A percentile compares a stretch with the other conserved stretches of the same genome.
Conservation (phyloP, 2,113 vertebrate species). For the Hippoglossus stenolepis region DNA sequence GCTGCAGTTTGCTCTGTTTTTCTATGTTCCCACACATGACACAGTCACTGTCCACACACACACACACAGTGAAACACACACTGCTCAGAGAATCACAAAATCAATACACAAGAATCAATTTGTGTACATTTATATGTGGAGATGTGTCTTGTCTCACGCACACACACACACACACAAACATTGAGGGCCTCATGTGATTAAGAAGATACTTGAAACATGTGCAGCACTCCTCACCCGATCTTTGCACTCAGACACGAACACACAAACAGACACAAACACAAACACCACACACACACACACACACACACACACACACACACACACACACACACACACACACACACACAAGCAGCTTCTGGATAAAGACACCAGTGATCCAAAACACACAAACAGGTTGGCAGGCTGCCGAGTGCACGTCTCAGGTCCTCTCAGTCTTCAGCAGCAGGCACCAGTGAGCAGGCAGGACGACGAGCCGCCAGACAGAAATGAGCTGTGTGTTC, state of each 20-base stretch:
- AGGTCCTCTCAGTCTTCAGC: constrained; percentile 65
- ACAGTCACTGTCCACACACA: neutral
- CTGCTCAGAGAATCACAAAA: constrained; percentile 35
- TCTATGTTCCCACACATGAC: neutral
- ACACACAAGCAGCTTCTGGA: constrained; percentile 33
- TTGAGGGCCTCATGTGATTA: constrained; percentile 41
- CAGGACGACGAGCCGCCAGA: constrained; percentile 55
- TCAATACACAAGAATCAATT: constrained; percentile 58
- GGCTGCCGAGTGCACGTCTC: constrained; percentile 67
- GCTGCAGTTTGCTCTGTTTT: constrained; percentile 17
- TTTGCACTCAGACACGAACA: neutral
- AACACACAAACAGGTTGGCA: constrained; percentile 73
- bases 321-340: neutral
- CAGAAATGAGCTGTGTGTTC: constrained; percentile 73
- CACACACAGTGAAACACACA: constrained; percentile 13
- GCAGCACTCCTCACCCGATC: constrained; percentile 35
- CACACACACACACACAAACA: neutral
- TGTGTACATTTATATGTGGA: constrained; percentile 39
- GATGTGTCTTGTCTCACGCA: neutral
- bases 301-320: constrained; percentile 13
- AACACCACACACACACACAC: constrained; percentile 23
- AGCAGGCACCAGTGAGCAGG: constrained; percentile 63
- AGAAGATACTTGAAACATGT: constrained; percentile 43
- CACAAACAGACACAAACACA: constrained; percentile 1
- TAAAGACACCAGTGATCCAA: constrained; percentile 77